Evolutionary conservation across 2,113 vertebrate species (phyloP).

Genomic region (Microcebus ravelobensis): DNA sequence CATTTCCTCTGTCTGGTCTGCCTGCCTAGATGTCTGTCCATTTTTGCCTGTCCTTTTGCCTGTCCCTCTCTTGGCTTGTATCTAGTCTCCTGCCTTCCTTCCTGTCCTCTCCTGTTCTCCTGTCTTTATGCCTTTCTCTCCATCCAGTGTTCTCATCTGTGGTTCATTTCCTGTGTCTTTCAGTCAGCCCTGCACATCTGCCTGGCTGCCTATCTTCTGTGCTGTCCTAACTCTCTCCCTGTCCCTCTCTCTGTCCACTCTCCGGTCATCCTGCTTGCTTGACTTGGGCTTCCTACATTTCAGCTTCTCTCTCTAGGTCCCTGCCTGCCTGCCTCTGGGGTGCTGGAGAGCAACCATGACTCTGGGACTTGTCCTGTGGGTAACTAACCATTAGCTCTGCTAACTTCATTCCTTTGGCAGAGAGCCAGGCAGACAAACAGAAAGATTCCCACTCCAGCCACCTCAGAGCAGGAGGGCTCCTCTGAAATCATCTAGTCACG

Average conservation of each 20-base stretch:
- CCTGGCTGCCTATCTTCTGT: neutral
- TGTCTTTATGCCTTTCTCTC: neutral
- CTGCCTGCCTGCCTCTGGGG: neutral
- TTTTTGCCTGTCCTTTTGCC: neutral
- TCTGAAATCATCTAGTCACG: neutral
- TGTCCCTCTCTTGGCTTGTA: neutral
- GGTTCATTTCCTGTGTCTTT: neutral
- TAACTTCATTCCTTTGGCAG: neutral
- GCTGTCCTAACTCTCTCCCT: too few relatives aligned
- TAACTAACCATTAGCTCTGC: neutral
- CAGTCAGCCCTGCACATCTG: neutral
- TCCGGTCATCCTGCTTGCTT: neutral
- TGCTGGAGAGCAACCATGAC: neutral
- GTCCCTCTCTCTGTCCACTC: neutral
- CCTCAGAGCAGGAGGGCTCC: too few relatives aligned
- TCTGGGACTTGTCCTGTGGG: neutral
- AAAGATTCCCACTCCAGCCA: neutral
- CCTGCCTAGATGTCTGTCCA: neutral
- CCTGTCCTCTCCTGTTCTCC: neutral
- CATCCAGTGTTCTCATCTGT: neutral
- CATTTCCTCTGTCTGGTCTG: neutral
- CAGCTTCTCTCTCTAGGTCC: neutral
- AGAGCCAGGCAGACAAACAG: neutral
- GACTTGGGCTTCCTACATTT: too few relatives aligned
- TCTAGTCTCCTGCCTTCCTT: neutral